Base-by-base conservation (phyloP, 1,140 invertebrate species). In the Nylanderia fulva region DNA sequence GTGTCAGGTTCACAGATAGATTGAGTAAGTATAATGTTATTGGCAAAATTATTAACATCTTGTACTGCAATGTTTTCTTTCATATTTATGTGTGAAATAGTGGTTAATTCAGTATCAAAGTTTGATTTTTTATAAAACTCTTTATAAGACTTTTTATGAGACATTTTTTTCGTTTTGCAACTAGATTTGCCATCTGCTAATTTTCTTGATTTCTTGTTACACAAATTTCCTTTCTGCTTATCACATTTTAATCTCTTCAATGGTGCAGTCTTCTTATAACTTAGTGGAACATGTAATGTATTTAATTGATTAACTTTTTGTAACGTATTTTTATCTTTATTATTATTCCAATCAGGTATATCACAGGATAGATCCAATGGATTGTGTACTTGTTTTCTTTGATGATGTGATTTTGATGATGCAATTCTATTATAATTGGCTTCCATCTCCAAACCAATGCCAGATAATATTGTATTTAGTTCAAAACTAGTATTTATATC, bases 341-440 rank as follows among this genome's bases (percentile, higher is more conserved):
- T 33, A 64, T 85, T 82, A 52, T 33, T 60, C 63, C 56, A 85
- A 69, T 69, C 71, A 8, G 42, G 15, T 3, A n/a, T 48, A 18
- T 87, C 74, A 2, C 75, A 39, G 29, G 33, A 61, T 11, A 39
- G 2, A 13, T 82, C 29, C 1, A 48, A 27, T 8, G 76, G 68
- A 69, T 24, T 68, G 24, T 91, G 61, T 24, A 61, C 48, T 83
- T 91, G 88, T 72, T 92, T 91, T 24, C 90, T 88, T 39, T 79
- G 86, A 27, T 42, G 63, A 21, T 69, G 60, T 72, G n/a, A 11
- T 15, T 21, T 76, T 66, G 63, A 54, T 54, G 33, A 27, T 27
- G 58, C 27, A 8, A 6, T 54, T 69, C 56, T 45, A 33, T 21
- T 82, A 52, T 60, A 74, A 42, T 15, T 36, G n/a, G 2, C 24